Conservation (phyloP, 1,140 invertebrate genomes). For the Drosophila arawakana region DNA sequence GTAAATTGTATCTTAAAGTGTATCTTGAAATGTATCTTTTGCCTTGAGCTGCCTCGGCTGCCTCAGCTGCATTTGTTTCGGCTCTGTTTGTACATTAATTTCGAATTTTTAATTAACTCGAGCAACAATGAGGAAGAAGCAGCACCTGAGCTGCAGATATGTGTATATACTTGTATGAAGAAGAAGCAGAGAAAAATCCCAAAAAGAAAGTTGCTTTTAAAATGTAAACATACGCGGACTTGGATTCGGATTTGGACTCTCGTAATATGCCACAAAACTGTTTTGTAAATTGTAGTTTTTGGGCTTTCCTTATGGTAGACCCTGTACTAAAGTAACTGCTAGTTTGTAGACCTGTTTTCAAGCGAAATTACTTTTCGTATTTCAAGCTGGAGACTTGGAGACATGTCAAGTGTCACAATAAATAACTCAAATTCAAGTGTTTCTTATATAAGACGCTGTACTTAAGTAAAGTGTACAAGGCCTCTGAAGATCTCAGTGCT, state of each 20-base stretch:
- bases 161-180: neutral
- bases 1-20: slow-evolving; percentile 41
- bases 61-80: slow-evolving; percentile 9
- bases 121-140: slow-evolving; percentile 22
- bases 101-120: slow-evolving; percentile 75
- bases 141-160: neutral
- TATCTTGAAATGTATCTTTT: slow-evolving; percentile 13
- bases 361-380: too few relatives aligned
- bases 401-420: too few relatives aligned
- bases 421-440: too few relatives aligned
- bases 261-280: too few relatives aligned
- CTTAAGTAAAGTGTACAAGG: too few relatives aligned
- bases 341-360: too few relatives aligned
- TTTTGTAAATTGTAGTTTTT: too few relatives aligned
- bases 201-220: slow-evolving; percentile 70
- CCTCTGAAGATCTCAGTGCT: too few relatives aligned
- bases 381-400: neutral
- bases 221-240: slow-evolving; percentile 8
- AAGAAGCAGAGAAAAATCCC: slow-evolving; percentile 33
- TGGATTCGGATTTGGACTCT: neutral
- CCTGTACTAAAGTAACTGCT: too few relatives aligned
- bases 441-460: too few relatives aligned
- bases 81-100: slow-evolving; percentile 59
- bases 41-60: neutral
- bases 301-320: too few relatives aligned